Conservation (phyloP, 2,113 vertebrate genomes). For the Paracanthobrama guichenoti region DNA sequence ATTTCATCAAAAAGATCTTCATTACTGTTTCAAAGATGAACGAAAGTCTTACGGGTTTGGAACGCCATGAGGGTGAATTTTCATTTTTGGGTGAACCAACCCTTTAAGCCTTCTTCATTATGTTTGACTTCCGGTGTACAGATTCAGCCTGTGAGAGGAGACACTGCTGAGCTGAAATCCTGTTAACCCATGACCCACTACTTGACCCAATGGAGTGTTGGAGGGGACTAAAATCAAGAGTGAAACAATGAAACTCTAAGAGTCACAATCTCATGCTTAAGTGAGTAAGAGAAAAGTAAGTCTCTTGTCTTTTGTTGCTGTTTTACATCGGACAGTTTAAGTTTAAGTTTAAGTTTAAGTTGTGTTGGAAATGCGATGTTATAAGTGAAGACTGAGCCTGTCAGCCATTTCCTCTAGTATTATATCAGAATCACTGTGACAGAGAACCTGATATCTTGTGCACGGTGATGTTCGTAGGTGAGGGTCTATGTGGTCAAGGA, state of each 20-base stretch:
- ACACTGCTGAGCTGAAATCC: slow-evolving; percentile 49
- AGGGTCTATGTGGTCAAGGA: slow-evolving; percentile 12
- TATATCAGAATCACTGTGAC: neutral
- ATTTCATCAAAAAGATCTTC: no score
- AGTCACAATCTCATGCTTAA: slow-evolving; percentile 37
- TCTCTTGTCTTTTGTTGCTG: neutral
- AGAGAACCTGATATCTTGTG: neutral
- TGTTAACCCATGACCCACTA: slow-evolving; percentile 60
- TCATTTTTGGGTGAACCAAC: no score
- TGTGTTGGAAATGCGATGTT: neutral
- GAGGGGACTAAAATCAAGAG: slow-evolving; percentile 46
- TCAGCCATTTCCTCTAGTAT: neutral
- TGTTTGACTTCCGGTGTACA: slow-evolving; percentile 30
- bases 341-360: neutral
- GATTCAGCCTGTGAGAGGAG: neutral
- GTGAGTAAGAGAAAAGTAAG: slow-evolving; percentile 25
- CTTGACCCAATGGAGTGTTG: slow-evolving; percentile 59
- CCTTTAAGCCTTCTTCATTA: no score
- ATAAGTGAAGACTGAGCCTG: neutral
- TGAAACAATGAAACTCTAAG: slow-evolving; percentile 55
- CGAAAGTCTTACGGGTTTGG: no score
- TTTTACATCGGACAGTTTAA: neutral
- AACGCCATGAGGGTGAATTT: no score
- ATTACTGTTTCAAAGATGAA: no score
- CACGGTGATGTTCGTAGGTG: neutral